Base-by-base conservation (phyloP, 2,797 vertebrate species). In the Phaenicophaeus curvirostris region DNA sequence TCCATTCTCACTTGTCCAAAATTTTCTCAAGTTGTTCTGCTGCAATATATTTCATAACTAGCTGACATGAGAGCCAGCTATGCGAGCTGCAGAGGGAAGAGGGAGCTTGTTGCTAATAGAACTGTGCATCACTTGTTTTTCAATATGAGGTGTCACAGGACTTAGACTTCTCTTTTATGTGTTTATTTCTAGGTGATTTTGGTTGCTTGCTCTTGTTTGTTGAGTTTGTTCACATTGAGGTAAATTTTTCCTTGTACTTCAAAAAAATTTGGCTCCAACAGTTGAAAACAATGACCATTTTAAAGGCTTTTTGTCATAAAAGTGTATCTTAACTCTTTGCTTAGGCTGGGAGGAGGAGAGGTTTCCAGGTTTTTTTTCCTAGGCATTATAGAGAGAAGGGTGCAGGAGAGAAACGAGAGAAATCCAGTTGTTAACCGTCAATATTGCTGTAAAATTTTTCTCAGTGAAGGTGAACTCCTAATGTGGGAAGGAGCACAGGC, bases 1-100 rank as follows among this genome's bases (percentile, higher is more conserved):
- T 95, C 87, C 71, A 39, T 93, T 93, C 83, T 95, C 76, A 48
- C 89, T 94, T 90, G 80, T 87, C 90, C 94, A 93, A 48, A 58
- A 89, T 91, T 79, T 93, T 93, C 76, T 75, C 2, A 90, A 88
- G 80, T 80, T 91, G 51, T 81, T 86, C 59, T 91, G 15, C 85
- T 96, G 19, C 81, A 71, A 88, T 63, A 46, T 55, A 54, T 94
- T 95, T 95, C 53, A 28, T 93, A 94, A 86, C 57, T 14, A 90
- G 75, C 76, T 59, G 31, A 58, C 55, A 33, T 30, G 75, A 80
- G 89, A 89, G 75, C 65, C 87, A 76, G 61, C 83, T 80, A 37
- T 68, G 80, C 67, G 73, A 63, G 74, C 62, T 67, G 62, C 50
- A 81, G 59, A 65, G 58, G 51, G 51, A 71, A 93, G 51, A 90